phyloP scores from a whole-genome alignment of 2,888 invertebrate genomes.

The Phengaris arion region DNA sequence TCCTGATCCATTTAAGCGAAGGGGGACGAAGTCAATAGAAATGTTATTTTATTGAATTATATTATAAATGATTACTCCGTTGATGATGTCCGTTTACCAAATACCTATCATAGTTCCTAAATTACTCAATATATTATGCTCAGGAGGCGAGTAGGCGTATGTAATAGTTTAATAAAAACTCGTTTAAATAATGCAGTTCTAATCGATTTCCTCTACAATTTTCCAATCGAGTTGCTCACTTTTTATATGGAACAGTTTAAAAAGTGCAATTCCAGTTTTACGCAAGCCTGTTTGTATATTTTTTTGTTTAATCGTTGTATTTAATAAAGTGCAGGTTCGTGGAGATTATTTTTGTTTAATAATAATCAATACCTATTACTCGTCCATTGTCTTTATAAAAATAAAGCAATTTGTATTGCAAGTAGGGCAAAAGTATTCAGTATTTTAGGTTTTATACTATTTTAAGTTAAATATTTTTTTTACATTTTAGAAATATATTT shows the following conservation, averaged over 20 bases:
- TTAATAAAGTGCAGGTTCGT: background rate
- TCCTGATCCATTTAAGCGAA: too few species aligned
- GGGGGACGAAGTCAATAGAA: too few species aligned
- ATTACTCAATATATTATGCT: background rate
- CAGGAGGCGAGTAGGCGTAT: background rate
- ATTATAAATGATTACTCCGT: too few species aligned
- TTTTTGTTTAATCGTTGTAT: background rate
- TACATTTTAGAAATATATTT: too few species aligned
- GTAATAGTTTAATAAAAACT: background rate
- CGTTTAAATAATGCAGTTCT: background rate
- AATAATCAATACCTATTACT: background rate
- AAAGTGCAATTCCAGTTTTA: background rate
- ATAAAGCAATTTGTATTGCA: too few species aligned
- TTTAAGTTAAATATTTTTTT: too few species aligned
- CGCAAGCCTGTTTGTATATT: slow-evolving; percentile 15
- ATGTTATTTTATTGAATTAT: too few species aligned
- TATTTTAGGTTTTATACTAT: background rate
- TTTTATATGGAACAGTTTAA: slow-evolving; percentile 10
- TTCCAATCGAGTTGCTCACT: background rate
- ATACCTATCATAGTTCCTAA: too few species aligned
- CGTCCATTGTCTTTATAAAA: background rate
- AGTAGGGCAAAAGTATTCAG: background rate
- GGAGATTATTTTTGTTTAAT: background rate
- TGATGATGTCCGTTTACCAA: too few species aligned
- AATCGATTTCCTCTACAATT: slow-evolving; percentile 15